Evolutionary conservation across 2,888 invertebrate species (phyloP), one percentile per base, ranked within the genome.

Genomic region (Eupithecia dodoneata): DNA sequence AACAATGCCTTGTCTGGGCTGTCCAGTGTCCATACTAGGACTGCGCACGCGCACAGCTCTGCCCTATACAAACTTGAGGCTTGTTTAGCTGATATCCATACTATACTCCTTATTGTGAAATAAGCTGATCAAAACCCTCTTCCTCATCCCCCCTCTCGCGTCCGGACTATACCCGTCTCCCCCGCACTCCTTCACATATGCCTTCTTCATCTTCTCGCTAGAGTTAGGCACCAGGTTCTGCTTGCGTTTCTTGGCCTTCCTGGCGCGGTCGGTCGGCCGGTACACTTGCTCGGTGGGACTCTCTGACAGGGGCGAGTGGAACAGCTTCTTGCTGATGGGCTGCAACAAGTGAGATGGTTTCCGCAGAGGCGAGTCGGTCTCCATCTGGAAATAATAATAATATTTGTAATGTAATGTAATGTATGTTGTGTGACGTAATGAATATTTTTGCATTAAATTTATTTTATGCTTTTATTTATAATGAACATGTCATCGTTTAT

Each of bases 101-200:
- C 87, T 87, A 80, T 92, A 93, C 79, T 93, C 92, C 76, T 91
- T 92, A 83, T 91, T 91, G 82, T 92, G 91, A 82, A 93, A 92
- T 80, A 92, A 82, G 80, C 93, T 92, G 72, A 92, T 89, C 78
- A 92, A 83, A 67, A 92, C 88, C 71, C 86, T 89, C 83, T 90
- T 91, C 88, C 91, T 90, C 89, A 92, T 91, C 85, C 88, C 90
- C 6, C 84, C 89, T 18, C 77, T 79, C 4, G 80, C 77, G 3
- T 88, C 89, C 3, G 90, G 91, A 63, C 89, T 91, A 81, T 86
- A 89, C n/a, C 85, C 81, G 65, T 92, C 91, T 72, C 83, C 81
- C 18, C 92, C 90, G 76, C 87, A 87, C 86, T 93, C 93, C 52
- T 85, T 88, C 30, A 94, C 86, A 71, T 88, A 93, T 18, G 89